These are phyloP conservation scores for Formica selysi DNA, from an alignment of 1,140 invertebrate genomes.

Conservation along the genomic window DNA sequence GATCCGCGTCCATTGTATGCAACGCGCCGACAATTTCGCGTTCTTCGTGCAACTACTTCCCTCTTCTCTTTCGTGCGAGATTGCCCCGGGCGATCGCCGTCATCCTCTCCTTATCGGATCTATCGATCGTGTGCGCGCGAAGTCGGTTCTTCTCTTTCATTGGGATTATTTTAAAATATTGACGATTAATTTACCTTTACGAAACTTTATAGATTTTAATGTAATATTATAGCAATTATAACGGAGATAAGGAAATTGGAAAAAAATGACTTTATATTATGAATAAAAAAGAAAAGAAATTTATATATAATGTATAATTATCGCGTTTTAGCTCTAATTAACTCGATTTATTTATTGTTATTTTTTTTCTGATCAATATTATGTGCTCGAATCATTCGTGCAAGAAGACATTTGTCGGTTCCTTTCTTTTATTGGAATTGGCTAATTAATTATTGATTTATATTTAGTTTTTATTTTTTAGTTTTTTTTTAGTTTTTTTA, in stretches of 20 bases:
- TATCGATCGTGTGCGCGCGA: background rate
- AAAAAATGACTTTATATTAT: no score
- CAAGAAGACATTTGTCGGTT: background rate
- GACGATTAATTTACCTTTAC: no score
- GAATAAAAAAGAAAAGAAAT: no score
- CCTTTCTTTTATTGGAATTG: no score
- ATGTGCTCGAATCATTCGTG: background rate
- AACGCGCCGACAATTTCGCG: conserved; percentile 41
- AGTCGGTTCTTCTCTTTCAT: background rate
- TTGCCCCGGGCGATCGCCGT: conserved; percentile 16
- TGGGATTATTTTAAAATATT: background rate
- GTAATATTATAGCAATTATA: background rate
- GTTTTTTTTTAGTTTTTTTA: no score
- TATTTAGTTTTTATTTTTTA: no score
- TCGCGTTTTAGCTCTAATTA: no score
- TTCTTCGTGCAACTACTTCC: conserved; percentile 34
- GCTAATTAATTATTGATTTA: no score
- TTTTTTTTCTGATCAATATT: no score
- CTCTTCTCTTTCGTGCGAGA: conserved; percentile 36
- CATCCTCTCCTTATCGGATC: conserved; percentile 19
- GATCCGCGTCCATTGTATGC: conserved; percentile 63
- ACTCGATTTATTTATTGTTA: no score
- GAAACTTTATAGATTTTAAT: background rate
- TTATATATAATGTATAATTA: no score
- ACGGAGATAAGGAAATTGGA: no score